phyloP scores from a whole-genome alignment of 2,797 vertebrate genomes.

The Cephalopachus bancanus region DNA sequence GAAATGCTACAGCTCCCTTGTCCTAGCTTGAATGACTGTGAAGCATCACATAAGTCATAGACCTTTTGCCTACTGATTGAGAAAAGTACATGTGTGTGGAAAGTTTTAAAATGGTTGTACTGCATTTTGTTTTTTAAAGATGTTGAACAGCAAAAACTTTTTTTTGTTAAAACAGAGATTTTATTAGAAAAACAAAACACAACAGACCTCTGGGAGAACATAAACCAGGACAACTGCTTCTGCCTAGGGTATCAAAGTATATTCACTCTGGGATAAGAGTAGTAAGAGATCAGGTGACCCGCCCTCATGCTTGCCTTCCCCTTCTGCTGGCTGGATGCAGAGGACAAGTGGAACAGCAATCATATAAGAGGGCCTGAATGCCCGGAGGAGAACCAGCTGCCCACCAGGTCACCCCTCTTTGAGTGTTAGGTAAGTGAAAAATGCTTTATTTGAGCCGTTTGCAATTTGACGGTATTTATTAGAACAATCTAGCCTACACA shows the following conservation, averaged over 20 bases:
- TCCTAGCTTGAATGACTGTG: neutral
- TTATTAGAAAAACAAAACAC: neutral
- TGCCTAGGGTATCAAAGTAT: neutral
- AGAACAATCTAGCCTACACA: neutral
- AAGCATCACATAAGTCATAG: neutral
- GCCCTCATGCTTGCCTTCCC: neutral
- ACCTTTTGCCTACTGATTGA: neutral
- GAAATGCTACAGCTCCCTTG: neutral
- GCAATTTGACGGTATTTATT: neutral
- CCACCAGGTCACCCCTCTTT: neutral
- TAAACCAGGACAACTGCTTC: neutral
- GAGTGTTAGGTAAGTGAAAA: neutral
- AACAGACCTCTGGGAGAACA: neutral
- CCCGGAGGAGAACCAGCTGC: neutral
- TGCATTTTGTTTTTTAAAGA: constrained; percentile 22
- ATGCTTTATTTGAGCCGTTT: neutral
- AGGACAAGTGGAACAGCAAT: fast-evolving
- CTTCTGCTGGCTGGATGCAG: neutral
- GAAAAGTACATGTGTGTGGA: neutral
- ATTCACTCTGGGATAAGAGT: neutral
- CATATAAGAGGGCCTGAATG: neutral
- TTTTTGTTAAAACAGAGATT: neutral
- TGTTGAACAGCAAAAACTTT: neutral
- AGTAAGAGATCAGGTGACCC: neutral
- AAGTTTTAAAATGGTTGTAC: neutral